Base-by-base conservation (phyloP, 1,140 invertebrate species). In the Sweltsa coloradensis region DNA sequence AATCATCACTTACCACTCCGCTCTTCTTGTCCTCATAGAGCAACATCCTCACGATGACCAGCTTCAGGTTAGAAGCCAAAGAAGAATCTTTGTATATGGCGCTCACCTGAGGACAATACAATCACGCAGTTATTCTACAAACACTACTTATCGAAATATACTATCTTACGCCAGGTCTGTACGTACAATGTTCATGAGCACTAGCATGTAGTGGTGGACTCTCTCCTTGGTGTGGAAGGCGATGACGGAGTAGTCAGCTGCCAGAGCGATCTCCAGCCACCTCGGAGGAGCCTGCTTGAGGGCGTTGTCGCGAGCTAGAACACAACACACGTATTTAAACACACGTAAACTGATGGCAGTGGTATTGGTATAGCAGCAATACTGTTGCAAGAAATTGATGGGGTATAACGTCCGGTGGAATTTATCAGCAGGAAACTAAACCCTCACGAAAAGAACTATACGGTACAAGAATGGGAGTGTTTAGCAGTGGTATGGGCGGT, bases 151-250 rank as follows among this genome's bases (percentile, higher is more conserved):
- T 9, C 9, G n/a, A n/a, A 40, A 40, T 40, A 40, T 18, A 16
- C 7, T 40, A 40, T 40, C 11, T 27, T 21, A 3, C 9, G 39
- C 2, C 14, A 41, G 2, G 16, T n/a, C 5, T 4, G 43, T 51
- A 69, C 73, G 79, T 70, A 84, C 83, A 51, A 85, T 85, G 57
- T 85, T 85, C 67, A 86, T 74, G 43, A 85, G 69, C 3, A 81
- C 78, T 45, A 86, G 65, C 51, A 85, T 72, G 59, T 85, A 85
- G 50, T 80, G 75, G 55, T 77, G 72, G 11, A 82, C 73, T 53
- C 74, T 66, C 34, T 72, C 69, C 51, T 67, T 67, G 6, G 79
- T 79, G 55, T 85, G 79, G 61, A 83, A 84, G 43, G 74, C 66
- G 47, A 83, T 68, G 51, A 84, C 73, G 0, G 78, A 77, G 55